These are phyloP conservation scores for Spilosoma lubricipeda DNA, from an alignment of 2,888 invertebrate species.

Conservation along the genomic window DNA sequence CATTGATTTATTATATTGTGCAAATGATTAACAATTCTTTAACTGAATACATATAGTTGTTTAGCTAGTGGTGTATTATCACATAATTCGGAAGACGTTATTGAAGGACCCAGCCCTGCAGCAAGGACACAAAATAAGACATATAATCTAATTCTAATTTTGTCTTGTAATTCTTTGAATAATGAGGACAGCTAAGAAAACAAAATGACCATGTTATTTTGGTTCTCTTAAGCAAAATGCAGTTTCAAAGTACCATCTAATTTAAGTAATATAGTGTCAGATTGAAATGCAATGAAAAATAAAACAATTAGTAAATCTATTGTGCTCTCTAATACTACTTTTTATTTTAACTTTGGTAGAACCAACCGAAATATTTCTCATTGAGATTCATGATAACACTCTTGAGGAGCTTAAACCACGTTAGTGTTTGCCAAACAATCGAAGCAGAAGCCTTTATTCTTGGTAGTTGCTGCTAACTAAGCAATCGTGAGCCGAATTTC, in stretches of 20 bases:
- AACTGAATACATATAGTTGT: background rate
- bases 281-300: no score
- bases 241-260: no score
- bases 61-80: background rate
- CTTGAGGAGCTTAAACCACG: constrained; percentile 15
- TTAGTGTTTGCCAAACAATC: constrained; percentile 28
- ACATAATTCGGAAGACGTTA: background rate
- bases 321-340: background rate
- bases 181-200: no score
- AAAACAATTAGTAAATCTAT: background rate
- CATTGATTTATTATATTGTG: background rate
- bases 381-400: background rate
- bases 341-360: no score
- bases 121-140: background rate
- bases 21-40: background rate
- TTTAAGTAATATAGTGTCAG: no score
- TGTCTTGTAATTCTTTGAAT: no score
- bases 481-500: constrained; percentile 42
- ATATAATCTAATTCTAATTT: no score
- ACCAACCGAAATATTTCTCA: no score
- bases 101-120: background rate
- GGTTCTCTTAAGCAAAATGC: no score
- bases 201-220: no score
- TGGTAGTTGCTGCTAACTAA: constrained; percentile 30
- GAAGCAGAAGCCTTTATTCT: constrained; percentile 39